phyloP scores from a whole-genome alignment of 2,888 invertebrate genomes.

The Meiosimyza decipiens region DNA sequence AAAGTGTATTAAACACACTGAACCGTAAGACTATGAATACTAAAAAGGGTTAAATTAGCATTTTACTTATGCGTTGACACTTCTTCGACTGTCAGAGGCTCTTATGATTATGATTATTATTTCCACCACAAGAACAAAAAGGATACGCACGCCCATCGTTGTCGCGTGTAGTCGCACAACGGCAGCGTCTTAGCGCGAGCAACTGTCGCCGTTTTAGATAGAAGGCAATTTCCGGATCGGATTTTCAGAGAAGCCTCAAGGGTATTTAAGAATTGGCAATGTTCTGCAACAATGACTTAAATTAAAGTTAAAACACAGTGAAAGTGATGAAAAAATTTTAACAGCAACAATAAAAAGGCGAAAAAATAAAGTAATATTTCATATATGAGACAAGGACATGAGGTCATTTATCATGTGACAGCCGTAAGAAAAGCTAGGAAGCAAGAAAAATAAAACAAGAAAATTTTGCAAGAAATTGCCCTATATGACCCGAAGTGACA shows the following conservation, averaged over 20 bases:
- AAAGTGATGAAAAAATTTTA: constrained; percentile 36
- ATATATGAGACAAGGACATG: constrained; percentile 45
- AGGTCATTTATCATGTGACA: constrained; percentile 54
- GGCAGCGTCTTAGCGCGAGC: constrained; percentile 50
- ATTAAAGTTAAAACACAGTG: constrained; percentile 36
- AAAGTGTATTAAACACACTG: constrained; percentile 41
- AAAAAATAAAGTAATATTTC: constrained; percentile 48
- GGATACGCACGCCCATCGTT: constrained; percentile 3
- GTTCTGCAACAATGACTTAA: constrained; percentile 45
- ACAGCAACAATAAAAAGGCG: constrained; percentile 29
- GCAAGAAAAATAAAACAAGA: constrained; percentile 24
- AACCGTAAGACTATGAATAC: constrained; percentile 63
- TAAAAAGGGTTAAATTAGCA: constrained; percentile 66
- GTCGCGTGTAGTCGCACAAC: constrained; percentile 57
- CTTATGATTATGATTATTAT: constrained; percentile 23
- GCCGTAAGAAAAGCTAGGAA: constrained; percentile 42
- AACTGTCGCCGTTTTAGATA: constrained; percentile 17
- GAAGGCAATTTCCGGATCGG: constrained; percentile 46
- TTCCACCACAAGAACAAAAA: constrained; percentile 11
- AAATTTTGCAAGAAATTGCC: constrained; percentile 41
- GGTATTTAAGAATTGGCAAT: constrained; percentile 50
- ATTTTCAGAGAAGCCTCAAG: constrained; percentile 44
- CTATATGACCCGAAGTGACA: constrained; percentile 37
- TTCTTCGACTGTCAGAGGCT: constrained; percentile 37
- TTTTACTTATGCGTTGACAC: constrained; percentile 61